Base-by-base conservation (phyloP, 2,797 vertebrate species). In the Sarcoramphus papa region DNA sequence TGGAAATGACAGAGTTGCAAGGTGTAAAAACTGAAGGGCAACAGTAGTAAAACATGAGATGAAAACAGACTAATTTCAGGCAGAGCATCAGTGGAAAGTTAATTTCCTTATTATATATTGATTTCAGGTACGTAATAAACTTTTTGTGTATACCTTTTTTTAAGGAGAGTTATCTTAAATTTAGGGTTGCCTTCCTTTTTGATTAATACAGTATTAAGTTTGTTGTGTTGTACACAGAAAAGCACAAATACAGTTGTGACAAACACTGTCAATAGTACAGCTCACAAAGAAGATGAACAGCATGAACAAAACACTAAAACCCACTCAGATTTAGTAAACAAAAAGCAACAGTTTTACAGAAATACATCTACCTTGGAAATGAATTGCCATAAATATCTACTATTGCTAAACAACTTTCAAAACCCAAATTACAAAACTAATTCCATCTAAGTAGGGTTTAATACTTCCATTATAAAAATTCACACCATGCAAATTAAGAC, bases 401-500 rank as follows among this genome's bases (percentile, higher is more conserved):
- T 70, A 51, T 1, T 77, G 43, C 37, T 67, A 70, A 80, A 77
- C 25, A 68, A 23, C 30, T 78, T 80, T 59, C 45, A 75, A 87
- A 72, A 27, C 37, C 28, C 53, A 60, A 67, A 59, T 41, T 24
- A 72, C 20, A 77, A 57, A 82, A 69, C 16, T 64, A 62, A 37
- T 60, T 48, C 59, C 24, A 87, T 74, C 54, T 48, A 88, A 57
- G 65, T 16, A 65, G 31, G 21, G 12, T 53, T 82, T 75, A 70
- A 6, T 62, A 86, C 23, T 83, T 80, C 14, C 47, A 30, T 12
- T 56, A 37, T 4, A 62, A 65, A 57, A 89, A 57, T 33, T 72
- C 85, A 97, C 80, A 35, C 82, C 87, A 68, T 90, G 88, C 88
- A 94, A 80, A 64, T 83, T 57, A 82, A 79, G 62, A 79, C 69